Base-by-base conservation (phyloP, 2,797 vertebrate genomes). In the Synaphobranchus kaupii region DNA sequence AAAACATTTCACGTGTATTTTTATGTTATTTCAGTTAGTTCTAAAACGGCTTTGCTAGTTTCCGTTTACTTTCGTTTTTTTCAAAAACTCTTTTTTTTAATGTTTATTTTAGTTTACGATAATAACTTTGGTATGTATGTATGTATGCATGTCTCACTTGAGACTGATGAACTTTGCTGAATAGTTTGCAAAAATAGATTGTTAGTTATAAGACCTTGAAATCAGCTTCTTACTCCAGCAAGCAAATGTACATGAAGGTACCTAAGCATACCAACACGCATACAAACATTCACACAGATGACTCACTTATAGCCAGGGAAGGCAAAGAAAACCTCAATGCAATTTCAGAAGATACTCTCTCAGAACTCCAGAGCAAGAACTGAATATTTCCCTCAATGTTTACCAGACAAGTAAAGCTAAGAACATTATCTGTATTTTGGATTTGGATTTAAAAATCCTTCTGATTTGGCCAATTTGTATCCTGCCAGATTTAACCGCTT, bases 321-420 rank as follows among this genome's bases (percentile, higher is more conserved):
- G 52, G 54, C 85, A 56, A 80, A 56, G 54, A 56, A 39, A 86
- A 39, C 52, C 34, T 52, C 85, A 47, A 71, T 66, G 6, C 58
- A 86, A 80, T 80, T 86, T 78, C 31, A 17, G 85, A 56, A 50
- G 54, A 78, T 86, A 78, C 54, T 60, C 31, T n/a, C 44, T 50
- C 78, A 50, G 6, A 86, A 68, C 50, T 50, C 3, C 3, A 85
- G n/a, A 73, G 84, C 47, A 8, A 86, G 6, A 34, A 86, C 85
- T 86, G 73, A 86, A 58, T 76, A 47, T 28, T 80, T 86, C 78
- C 22, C 73, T 76, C 34, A 80, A 20, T n/a, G 52, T 8, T 80
- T 34, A 54, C 54, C 68, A 56, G 71, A 76, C 10, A 71, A 71
- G 7, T 71, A 71, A 28, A 71, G 28, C 66, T 12, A 31, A 31